Conservation (phyloP, 2,797 vertebrate genomes). For the Macropodus opercularis region DNA sequence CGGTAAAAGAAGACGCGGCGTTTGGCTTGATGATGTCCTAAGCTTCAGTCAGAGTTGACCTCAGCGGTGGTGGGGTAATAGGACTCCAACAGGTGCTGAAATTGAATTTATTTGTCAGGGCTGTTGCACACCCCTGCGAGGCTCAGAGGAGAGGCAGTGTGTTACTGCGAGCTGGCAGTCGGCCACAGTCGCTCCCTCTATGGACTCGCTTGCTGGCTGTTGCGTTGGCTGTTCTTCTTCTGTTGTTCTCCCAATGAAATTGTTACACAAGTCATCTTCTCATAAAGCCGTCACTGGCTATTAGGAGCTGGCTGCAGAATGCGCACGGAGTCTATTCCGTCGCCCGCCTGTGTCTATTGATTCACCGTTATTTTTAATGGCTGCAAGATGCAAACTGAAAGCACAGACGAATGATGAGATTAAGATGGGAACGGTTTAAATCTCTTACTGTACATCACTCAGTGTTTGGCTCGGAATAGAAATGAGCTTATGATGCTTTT, state of each 20-base stretch:
- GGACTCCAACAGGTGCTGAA: conserved; percentile 69
- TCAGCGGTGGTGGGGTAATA: conserved; percentile 41
- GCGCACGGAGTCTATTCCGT: conserved; percentile 12
- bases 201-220: conserved; percentile 18
- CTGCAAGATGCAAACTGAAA: conserved; percentile 27
- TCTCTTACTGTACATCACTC: not conserved
- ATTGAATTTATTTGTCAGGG: conserved; percentile 65
- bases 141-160: conserved; percentile 30
- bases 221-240: conserved; percentile 43
- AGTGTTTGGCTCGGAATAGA: not conserved
- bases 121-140: conserved; percentile 18
- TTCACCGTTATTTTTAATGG: conserved; percentile 11
- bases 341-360: conserved; percentile 26
- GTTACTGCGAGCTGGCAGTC: conserved; percentile 48
- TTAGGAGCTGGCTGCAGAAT: conserved; percentile 24
- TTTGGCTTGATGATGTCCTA: conserved; percentile 51
- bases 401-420: conserved; percentile 4
- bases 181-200: conserved; percentile 32
- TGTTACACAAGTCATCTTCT: conserved; percentile 41
- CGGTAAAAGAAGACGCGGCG: conserved; percentile 16
- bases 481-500: conserved; percentile 8
- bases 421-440: not conserved
- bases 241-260: conserved; percentile 31
- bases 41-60: conserved; percentile 57
- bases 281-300: conserved; percentile 39